Conservation (phyloP, 2,888 invertebrate species). For the Agrotis segetum region DNA sequence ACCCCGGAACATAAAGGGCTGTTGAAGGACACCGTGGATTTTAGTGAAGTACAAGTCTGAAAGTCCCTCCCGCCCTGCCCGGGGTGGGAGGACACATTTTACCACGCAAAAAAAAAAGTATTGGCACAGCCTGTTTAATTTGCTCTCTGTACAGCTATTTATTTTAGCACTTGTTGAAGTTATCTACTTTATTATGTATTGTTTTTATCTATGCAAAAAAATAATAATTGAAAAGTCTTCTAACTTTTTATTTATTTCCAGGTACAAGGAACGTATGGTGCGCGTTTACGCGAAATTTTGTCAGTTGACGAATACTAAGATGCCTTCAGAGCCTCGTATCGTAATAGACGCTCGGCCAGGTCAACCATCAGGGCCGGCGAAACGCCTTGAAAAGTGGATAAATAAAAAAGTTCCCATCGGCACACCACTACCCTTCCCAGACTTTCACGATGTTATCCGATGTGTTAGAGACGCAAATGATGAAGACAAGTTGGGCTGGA, state of each 20-base stretch:
- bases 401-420: slow-evolving; percentile 86
- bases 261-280: slow-evolving; percentile 87
- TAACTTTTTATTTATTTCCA: slow-evolving; percentile 59
- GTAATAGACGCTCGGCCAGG: slow-evolving; percentile 81
- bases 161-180: background rate
- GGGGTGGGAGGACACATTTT: too few relatives aligned
- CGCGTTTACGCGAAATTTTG: slow-evolving; percentile 92
- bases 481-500: slow-evolving; percentile 83
- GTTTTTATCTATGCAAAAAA: background rate
- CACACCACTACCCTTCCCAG: slow-evolving; percentile 87
- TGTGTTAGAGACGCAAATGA: slow-evolving; percentile 85
- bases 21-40: too few relatives aligned
- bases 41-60: too few relatives aligned
- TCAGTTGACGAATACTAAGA: slow-evolving; percentile 90
- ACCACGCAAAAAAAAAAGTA: too few relatives aligned
- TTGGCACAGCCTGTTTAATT: too few relatives aligned
- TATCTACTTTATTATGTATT: background rate
- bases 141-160: too few relatives aligned
- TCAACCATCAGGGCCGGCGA: slow-evolving; percentile 82
- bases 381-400: slow-evolving; percentile 83
- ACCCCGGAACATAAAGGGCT: too few relatives aligned
- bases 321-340: slow-evolving; percentile 86
- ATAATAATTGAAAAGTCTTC: background rate
- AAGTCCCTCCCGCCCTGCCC: too few relatives aligned
- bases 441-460: slow-evolving; percentile 89